Evolutionary conservation across 2,797 vertebrate species (phyloP), one percentile per base, ranked within the genome.

Genomic region (Odontamblyopus rebecca): DNA sequence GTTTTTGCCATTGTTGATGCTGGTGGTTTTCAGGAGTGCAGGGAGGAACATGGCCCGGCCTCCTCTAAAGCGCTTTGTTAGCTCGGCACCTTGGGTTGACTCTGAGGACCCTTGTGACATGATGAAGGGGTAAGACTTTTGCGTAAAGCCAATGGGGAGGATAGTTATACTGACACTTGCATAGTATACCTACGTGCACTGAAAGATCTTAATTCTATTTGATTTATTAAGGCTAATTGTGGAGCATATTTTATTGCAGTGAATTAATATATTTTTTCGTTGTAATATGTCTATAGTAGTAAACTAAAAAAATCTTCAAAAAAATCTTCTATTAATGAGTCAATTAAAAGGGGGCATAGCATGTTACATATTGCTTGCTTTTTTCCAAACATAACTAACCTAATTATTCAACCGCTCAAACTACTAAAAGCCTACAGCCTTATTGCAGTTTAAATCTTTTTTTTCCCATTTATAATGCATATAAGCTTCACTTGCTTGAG

Each of bases 11-110:
- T 50, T 76, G 53, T 89, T 90, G 81, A 83, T 81, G 61, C 82
- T 26, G 64, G 56, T 84, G 89, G 84, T 89, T 93, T 92, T 69
- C 93, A 95, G 95, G 94, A 94, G 83, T 71, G 75, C 95, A 64
- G 95, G 95, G 50, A 97, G 96, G 90, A 94, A 81, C 1, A 86
- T 92, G 48, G 91, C 79, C 12, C 95, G 96, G 5, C 96, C 96
- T 15, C 95, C 95, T 0, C 90, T 99, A 64, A 96, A 97, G 60
- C 94, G 96, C 13, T 96, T 96, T 88, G 90, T 97, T 85, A 98
- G 96, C 89, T 95, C 95, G 0, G 95, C 94, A 23, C 91, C 95
- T 84, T 98, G 97, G 95, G 89, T 94, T 11, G 95, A 97, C 59
- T 92, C 92, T 0, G 95, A 95, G 54, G 94, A 95, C 16, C 92